These are phyloP conservation scores for Drosophila ogumai DNA, from an alignment of 1,140 invertebrate genomes.

Conservation along the genomic window DNA sequence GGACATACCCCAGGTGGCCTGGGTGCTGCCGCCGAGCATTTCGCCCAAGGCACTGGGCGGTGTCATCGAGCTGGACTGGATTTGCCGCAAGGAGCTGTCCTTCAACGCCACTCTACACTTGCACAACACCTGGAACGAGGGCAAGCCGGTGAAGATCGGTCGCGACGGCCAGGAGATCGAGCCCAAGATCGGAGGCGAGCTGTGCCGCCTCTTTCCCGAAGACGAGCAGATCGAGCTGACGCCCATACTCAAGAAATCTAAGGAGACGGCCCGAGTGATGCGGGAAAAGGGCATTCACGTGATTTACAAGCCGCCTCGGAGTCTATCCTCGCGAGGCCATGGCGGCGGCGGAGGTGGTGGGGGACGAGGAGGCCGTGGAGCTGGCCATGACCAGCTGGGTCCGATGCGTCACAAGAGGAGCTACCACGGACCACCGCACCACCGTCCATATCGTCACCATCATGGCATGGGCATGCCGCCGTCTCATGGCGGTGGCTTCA, in stretches of 20 bases:
- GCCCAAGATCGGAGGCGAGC: slow-evolving; percentile 96
- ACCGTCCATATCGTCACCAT: slow-evolving; percentile 76
- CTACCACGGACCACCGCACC: slow-evolving; percentile 76
- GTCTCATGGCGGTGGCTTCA: slow-evolving; percentile 85
- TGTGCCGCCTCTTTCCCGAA: slow-evolving; percentile 97
- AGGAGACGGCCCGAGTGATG: slow-evolving; percentile 90
- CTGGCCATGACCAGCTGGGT: slow-evolving; percentile 67
- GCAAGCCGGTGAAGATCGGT: slow-evolving; percentile 99
- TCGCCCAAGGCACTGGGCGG: slow-evolving; percentile 96
- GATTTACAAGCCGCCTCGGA: slow-evolving; percentile 84
- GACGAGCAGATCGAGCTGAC: slow-evolving; percentile 97
- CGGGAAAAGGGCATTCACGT: slow-evolving; percentile 86
- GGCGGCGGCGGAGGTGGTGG: slow-evolving; percentile 83
- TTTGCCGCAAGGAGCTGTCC: slow-evolving; percentile 96
- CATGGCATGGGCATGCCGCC: slow-evolving; percentile 65
- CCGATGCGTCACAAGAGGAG: slow-evolving; percentile 71
- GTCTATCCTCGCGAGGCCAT: slow-evolving; percentile 85
- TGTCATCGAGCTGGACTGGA: slow-evolving; percentile 98
- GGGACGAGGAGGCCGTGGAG: slow-evolving; percentile 59
- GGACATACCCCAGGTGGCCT: slow-evolving; percentile 95
- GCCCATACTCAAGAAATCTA: slow-evolving; percentile 94
- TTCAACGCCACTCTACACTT: slow-evolving; percentile 97
- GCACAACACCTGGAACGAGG: slow-evolving; percentile 99
- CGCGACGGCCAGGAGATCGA: slow-evolving; percentile 99
- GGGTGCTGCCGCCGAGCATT: slow-evolving; percentile 98